Evolutionary conservation across 2,888 invertebrate species (phyloP).

Genomic region (Rosalia funebris): DNA sequence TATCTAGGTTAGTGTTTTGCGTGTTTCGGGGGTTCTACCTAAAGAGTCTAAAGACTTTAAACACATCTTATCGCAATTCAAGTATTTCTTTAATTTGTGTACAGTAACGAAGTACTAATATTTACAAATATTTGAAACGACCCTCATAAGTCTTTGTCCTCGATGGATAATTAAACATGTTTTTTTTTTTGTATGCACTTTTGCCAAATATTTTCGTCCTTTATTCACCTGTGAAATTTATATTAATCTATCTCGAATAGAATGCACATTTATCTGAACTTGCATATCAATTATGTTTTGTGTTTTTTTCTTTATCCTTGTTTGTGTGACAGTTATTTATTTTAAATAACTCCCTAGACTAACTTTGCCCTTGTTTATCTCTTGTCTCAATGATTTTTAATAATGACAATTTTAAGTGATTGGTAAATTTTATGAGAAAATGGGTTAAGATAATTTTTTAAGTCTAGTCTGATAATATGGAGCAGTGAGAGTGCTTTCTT

Average conservation of each 20-base stretch:
- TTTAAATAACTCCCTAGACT: no score
- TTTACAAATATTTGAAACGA: no score
- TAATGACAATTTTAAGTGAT: not conserved
- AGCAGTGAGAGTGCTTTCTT: conserved; percentile 18
- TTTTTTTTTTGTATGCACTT: conserved; percentile 12
- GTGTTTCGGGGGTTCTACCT: conserved; percentile 3
- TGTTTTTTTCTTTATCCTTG: no score
- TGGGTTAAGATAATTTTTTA: not conserved
- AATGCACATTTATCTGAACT: not conserved
- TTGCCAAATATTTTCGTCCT: conserved; percentile 25
- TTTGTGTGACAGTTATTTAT: no score
- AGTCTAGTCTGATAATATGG: conserved; percentile 3
- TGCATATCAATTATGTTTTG: no score
- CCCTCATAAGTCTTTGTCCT: not conserved
- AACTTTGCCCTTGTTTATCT: no score
- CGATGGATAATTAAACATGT: not conserved
- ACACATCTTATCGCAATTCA: no score
- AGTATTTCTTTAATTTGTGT: no score
- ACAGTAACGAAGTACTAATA: no score
- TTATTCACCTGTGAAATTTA: conserved; percentile 3
- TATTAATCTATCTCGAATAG: not conserved
- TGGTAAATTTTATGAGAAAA: not conserved
- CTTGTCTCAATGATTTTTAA: no score
- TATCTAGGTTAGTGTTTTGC: conserved; percentile 15
- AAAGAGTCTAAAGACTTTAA: no score